These are phyloP conservation scores for Drosophila bifasciata DNA, from an alignment of 1,140 invertebrate species.

Conservation along the genomic window DNA sequence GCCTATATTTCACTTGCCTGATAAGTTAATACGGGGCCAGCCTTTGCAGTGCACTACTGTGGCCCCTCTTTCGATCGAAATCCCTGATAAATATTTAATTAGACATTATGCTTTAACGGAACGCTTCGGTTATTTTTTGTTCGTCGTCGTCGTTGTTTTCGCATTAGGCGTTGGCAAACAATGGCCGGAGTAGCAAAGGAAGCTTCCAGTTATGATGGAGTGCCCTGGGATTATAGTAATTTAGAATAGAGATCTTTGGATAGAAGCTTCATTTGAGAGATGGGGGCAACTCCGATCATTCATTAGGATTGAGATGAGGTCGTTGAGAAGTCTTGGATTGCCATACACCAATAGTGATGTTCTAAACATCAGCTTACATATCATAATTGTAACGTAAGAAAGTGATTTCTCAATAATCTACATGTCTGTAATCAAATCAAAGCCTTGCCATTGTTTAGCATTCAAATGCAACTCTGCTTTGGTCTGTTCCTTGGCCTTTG, in stretches of 20 bases:
- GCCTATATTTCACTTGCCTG: constrained; percentile 57
- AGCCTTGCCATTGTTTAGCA: constrained; percentile 37
- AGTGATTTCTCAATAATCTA: background rate
- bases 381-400: no score
- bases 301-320: no score
- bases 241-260: background rate
- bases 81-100: constrained; percentile 77
- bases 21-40: constrained; percentile 50
- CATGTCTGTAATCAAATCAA: constrained; percentile 1
- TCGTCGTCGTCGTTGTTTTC: constrained; percentile 24
- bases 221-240: constrained; percentile 11
- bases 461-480: constrained; percentile 5
- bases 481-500: constrained; percentile 35
- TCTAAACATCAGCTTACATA: no score
- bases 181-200: background rate
- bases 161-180: constrained; percentile 42
- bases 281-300: background rate
- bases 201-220: constrained; percentile 27
- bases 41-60: constrained; percentile 10
- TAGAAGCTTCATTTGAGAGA: background rate
- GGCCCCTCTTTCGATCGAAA: constrained; percentile 60
- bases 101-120: constrained; percentile 59
- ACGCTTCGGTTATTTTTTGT: constrained; percentile 46
- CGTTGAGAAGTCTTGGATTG: no score
- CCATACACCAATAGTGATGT: no score